Base-by-base conservation (phyloP, 1,140 invertebrate species). In the Mylabris phalerata region DNA sequence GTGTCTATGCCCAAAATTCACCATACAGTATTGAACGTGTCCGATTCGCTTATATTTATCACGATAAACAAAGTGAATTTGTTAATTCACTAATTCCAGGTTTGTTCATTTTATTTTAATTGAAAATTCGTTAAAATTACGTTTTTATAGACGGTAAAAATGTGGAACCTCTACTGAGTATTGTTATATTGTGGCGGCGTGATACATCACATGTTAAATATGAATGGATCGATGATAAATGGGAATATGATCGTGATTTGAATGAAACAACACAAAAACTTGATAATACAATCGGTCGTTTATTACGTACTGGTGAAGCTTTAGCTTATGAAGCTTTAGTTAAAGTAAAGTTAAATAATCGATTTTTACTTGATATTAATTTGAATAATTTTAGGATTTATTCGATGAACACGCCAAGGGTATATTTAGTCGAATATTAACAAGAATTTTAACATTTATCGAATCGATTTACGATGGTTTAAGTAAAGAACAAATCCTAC, bases 131-230 rank as follows among this genome's bases (percentile, higher is more conserved):
- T 45, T 19, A 48, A 19, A 25, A 24, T 27, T 50, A 50, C 44
- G n/a, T 56, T 57, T 62, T 66, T 65, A 7, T 52, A 78, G 77
- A 72, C 27, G 80, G 80, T 66, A 75, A 78, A 9, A 78, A 76
- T 49, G 73, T 77, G 57, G 84, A 88, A 59, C 81, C 87, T 41
- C 72, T 85, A 27, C 73, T 88, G 45, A 82, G 87, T 42, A 83
- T 92, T 45, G 92, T 93, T 0, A 87, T 97, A 32, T 85, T 98
- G 59, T 97, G 93, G 92, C 80, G 93, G 13, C 80, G 87, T 44
- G 92, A 95, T 72, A 81, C 83, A 11, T 84, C 84, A 19, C 84
- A 88, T 54, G 77, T 96, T n/a, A 91, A 90, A 69, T 97, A 95
- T 70, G 92, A 95, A 69, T 97, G 94, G 93, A 73, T 93, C 3